phyloP scores from a whole-genome alignment of 2,888 invertebrate genomes.

The Prionchulus punctatus region DNA sequence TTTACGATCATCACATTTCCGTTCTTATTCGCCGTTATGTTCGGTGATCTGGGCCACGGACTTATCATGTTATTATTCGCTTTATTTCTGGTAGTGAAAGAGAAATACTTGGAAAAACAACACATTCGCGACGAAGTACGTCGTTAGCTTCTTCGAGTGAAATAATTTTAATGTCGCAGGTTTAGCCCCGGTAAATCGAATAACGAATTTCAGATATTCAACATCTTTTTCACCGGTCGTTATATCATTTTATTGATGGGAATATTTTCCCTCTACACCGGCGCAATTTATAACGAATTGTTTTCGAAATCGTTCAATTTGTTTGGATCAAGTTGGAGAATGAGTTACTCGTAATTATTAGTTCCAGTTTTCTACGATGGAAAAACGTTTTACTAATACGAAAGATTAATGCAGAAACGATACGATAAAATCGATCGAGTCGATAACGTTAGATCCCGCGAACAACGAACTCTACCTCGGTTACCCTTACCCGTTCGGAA shows the following conservation, averaged over 20 bases:
- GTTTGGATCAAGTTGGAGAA: constrained; percentile 71
- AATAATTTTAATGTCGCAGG: not conserved
- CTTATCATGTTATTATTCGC: constrained; percentile 75
- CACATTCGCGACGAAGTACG: constrained; percentile 26
- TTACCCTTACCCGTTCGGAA: constrained; percentile 67
- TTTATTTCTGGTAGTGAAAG: constrained; percentile 81
- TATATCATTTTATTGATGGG: constrained; percentile 96
- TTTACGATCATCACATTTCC: constrained; percentile 95
- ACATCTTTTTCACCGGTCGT: constrained; percentile 90
- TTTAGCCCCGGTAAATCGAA: not conserved
- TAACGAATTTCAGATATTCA: constrained; percentile 57
- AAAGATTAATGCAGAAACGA: no score
- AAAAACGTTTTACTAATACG: no score
- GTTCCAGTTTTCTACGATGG: not conserved
- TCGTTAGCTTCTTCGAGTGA: not conserved
- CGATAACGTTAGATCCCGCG: constrained; percentile 15
- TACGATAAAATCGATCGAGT: not conserved
- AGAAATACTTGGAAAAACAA: constrained; percentile 53
- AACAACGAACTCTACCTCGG: constrained; percentile 17
- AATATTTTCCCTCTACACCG: constrained; percentile 90
- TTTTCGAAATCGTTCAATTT: constrained; percentile 90
- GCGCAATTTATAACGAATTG: constrained; percentile 88
- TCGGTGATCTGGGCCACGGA: constrained; percentile 91
- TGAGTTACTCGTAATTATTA: constrained; percentile 10
- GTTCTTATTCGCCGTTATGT: constrained; percentile 94